Evolutionary conservation across 2,797 vertebrate genomes (phyloP), one percentile per base, ranked within the genome.

Genomic region (Nothura maculosa): DNA sequence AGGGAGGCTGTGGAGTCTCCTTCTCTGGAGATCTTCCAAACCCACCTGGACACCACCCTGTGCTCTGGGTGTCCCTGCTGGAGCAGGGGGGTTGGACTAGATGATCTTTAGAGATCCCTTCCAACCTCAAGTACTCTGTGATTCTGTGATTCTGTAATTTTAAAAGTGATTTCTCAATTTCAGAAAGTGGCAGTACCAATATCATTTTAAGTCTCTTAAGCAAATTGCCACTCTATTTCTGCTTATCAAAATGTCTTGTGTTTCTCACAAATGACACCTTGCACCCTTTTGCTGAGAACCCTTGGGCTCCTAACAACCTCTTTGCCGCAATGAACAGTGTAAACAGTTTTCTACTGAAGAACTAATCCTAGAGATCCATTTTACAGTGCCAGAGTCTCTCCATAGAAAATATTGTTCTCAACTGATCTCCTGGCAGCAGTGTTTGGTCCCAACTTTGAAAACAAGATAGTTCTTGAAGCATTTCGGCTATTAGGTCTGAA

Each of bases 151-250:
- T 45, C 43, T 20, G 17, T 45, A 19, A 86, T 95, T 95, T 74
- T 91, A 84, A 94, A 92, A 92, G 85, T 79, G 34, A 30, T 73
- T 95, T 91, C 48, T 55, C 32, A 40, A 87, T 91, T 92, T 60
- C 74, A 91, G 77, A 90, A 93, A 88, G 66, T 86, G 72, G 81
- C 85, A 95, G 78, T 72, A 82, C 57, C 54, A 72, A 57, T 91
- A 64, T 85, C 83, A 83, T 85, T 3, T 0, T 81, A 81, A 91
- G 47, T 92, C 19, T 89, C 15, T 64, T 92, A 91, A 63, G 69
- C 67, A 81, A 89, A 91, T 83, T 84, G 10, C 30, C 62, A 86
- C 66, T 32, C 60, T 87, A 32, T 86, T 92, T 60, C 52, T 91
- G 25, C 70, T 75, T 85, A 60, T 20, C 10, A 6, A 85, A 67